These are phyloP conservation scores for Portevinia maculata DNA, from an alignment of 2,888 invertebrate species.

Conservation along the genomic window DNA sequence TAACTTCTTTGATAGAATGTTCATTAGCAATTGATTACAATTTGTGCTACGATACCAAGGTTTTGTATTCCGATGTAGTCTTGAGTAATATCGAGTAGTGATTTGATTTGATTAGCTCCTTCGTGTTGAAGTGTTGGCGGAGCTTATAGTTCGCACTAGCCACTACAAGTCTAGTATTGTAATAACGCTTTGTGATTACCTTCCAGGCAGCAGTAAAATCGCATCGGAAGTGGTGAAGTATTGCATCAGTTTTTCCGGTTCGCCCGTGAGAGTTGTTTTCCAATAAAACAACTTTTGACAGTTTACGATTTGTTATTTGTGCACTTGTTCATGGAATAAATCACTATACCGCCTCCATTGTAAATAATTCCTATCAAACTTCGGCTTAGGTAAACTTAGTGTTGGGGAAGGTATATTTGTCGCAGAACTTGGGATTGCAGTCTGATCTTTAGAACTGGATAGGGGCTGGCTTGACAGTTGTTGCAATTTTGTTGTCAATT, in stretches of 20 bases:
- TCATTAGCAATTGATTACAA: background rate
- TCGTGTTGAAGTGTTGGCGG: background rate
- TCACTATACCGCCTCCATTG: slow-evolving; percentile 42
- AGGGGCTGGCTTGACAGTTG: too few species aligned
- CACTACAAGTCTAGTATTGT: slow-evolving; percentile 19
- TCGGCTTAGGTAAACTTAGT: background rate
- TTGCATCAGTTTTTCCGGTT: slow-evolving; percentile 36
- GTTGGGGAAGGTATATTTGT: too few species aligned
- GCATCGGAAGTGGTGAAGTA: slow-evolving; percentile 27
- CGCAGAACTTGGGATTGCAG: too few species aligned
- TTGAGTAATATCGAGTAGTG: background rate
- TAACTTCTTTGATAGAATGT: background rate
- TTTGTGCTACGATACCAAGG: background rate
- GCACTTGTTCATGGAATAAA: slow-evolving; percentile 29
- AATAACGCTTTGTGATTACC: slow-evolving; percentile 23
- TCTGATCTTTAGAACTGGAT: too few species aligned
- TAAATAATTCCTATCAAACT: slow-evolving; percentile 31
- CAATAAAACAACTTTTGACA: slow-evolving; percentile 54
- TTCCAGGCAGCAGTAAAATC: slow-evolving; percentile 26
- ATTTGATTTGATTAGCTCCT: too few species aligned
- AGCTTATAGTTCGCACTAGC: background rate
- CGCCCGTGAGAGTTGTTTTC: slow-evolving; percentile 45
- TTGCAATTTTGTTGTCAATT: too few species aligned
- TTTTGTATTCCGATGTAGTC: background rate
- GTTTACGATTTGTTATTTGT: slow-evolving; percentile 23